These are phyloP conservation scores for Bubalus kerabau DNA, from an alignment of 2,113 vertebrate species.

Conservation along the genomic window DNA sequence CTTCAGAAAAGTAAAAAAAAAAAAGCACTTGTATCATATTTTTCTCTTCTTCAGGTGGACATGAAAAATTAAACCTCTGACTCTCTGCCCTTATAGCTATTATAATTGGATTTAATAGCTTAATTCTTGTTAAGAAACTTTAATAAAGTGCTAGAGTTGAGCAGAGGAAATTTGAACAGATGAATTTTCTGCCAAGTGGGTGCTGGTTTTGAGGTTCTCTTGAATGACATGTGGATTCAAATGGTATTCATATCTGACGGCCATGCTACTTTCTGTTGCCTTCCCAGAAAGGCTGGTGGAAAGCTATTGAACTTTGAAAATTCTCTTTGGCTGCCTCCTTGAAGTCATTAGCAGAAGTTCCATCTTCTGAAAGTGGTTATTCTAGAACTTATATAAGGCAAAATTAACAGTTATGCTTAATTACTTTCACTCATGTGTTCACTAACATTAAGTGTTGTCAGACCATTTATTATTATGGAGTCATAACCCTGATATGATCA, in stretches of 20 bases:
- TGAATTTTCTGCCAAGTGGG: background rate
- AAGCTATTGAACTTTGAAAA: constrained; percentile 3
- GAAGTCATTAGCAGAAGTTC: constrained; percentile 11
- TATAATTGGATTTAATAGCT: constrained; percentile 4
- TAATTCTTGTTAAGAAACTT: background rate
- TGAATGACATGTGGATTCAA: background rate
- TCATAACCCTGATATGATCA: constrained; percentile 30
- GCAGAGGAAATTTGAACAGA: background rate
- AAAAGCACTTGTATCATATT: background rate
- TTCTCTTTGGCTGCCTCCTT: constrained; percentile 3
- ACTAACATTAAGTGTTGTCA: constrained; percentile 61
- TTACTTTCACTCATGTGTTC: constrained; percentile 75
- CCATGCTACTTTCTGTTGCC: background rate
- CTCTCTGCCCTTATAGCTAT: background rate
- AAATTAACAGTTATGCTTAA: constrained; percentile 76
- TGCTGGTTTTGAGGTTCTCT: background rate
- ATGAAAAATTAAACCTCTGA: background rate
- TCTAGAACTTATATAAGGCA: constrained; percentile 52
- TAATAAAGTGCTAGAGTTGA: background rate
- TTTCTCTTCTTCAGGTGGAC: background rate
- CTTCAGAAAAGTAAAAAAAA: background rate
- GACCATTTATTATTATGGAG: background rate
- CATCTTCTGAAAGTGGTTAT: constrained; percentile 47
- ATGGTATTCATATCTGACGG: background rate
- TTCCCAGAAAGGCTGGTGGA: background rate